Conservation (phyloP, 2,113 vertebrate species). For the Triplophysa siluroides region DNA sequence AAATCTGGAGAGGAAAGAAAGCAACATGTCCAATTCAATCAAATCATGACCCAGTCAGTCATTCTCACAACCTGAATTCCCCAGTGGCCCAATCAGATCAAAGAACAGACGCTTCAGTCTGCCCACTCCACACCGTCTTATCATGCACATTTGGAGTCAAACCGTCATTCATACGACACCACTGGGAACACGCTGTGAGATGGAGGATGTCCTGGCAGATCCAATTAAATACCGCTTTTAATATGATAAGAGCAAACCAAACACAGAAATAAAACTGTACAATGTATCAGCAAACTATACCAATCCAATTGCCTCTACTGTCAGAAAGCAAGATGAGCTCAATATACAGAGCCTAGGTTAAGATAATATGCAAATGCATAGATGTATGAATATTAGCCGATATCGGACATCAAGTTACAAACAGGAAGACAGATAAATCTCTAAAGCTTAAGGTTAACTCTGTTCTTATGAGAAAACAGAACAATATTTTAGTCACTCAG, state of each 20-base stretch:
- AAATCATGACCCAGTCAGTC: constrained; percentile 17
- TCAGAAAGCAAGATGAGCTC: background rate
- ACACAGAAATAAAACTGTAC: background rate
- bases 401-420: background rate
- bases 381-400: background rate
- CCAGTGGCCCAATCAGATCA: constrained; percentile 12
- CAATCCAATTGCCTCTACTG: background rate
- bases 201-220: background rate
- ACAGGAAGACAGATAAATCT: background rate
- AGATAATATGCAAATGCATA: too few relatives aligned
- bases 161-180: background rate
- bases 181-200: background rate
- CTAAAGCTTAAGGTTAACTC: too few relatives aligned
- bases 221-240: background rate
- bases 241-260: background rate
- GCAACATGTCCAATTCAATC: constrained; percentile 36
- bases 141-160: constrained; percentile 8
- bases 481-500: too few relatives aligned
- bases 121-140: background rate
- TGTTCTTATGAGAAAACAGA: background rate
- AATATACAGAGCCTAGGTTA: background rate
- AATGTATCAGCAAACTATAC: background rate
- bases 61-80: constrained; percentile 44
- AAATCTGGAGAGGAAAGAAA: background rate
- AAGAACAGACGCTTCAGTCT: background rate